These are phyloP conservation scores for Marisa cornuarietis DNA, from an alignment of 1,140 invertebrate genomes.

Conservation along the genomic window DNA sequence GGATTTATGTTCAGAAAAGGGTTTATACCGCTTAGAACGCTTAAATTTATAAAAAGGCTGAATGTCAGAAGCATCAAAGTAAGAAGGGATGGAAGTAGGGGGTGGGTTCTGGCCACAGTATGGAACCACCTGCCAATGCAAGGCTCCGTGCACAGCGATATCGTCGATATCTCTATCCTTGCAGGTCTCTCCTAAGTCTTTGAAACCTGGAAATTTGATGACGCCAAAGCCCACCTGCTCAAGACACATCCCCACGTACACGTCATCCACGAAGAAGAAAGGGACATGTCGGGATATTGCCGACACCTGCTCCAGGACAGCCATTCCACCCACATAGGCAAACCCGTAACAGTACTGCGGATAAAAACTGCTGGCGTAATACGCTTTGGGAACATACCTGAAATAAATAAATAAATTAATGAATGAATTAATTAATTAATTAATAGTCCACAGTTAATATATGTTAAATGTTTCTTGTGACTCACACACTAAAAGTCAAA, in stretches of 20 bases:
- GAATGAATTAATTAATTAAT: no score
- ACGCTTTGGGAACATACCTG: slow-evolving; percentile 10
- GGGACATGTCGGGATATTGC: slow-evolving; percentile 5
- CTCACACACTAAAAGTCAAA: no score
- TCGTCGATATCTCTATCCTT: no score
- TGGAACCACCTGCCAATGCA: background rate
- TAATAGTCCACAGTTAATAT: no score
- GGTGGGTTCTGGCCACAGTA: background rate
- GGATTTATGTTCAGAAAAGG: background rate
- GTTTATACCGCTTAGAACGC: background rate
- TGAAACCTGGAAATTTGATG: background rate
- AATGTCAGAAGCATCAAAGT: background rate
- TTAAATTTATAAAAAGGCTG: background rate
- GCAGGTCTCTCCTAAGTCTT: background rate
- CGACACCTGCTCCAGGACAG: background rate
- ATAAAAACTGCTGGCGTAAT: slow-evolving; percentile 7
- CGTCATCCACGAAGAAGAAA: slow-evolving; percentile 20
- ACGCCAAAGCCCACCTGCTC: background rate
- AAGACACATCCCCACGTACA: slow-evolving; percentile 7
- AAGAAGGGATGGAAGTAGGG: background rate
- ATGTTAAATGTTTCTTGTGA: no score
- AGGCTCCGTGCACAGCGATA: background rate
- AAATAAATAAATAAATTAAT: background rate
- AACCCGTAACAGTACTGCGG: slow-evolving; percentile 8
- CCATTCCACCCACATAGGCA: slow-evolving; percentile 3